Conservation (phyloP, 1,140 invertebrate genomes). For the Ooceraea biroi region DNA sequence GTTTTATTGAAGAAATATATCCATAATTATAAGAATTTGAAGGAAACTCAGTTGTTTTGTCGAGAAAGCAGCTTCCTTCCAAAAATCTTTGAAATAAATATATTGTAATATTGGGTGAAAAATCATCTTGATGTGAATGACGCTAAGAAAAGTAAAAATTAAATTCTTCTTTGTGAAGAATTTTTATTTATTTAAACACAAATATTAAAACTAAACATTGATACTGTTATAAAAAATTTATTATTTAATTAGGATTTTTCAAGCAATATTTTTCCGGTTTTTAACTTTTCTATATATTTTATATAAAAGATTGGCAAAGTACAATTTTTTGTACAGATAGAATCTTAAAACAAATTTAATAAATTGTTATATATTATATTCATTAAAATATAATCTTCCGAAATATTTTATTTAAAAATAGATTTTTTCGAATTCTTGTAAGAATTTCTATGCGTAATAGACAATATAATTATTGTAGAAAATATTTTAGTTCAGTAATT, state of each 20-base stretch:
- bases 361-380: background rate
- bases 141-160: background rate
- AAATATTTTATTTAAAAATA: background rate
- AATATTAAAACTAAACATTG: background rate
- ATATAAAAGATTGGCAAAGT: background rate
- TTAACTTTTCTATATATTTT: constrained; percentile 1
- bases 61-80: background rate
- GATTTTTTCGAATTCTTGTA: background rate
- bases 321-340: background rate
- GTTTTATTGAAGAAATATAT: background rate
- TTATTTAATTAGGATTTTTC: background rate
- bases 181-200: background rate
- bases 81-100: background rate
- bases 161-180: background rate
- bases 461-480: constrained; percentile 19
- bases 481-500: background rate
- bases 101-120: background rate
- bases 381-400: background rate
- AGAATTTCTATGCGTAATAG: background rate
- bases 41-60: background rate
- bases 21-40: background rate
- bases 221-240: background rate
- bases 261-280: background rate
- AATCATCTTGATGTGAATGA: constrained; percentile 8
- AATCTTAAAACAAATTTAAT: constrained; percentile 33